These are phyloP conservation scores for Neosalanx taihuensis DNA, from an alignment of 2,797 vertebrate species.

Conservation along the genomic window DNA sequence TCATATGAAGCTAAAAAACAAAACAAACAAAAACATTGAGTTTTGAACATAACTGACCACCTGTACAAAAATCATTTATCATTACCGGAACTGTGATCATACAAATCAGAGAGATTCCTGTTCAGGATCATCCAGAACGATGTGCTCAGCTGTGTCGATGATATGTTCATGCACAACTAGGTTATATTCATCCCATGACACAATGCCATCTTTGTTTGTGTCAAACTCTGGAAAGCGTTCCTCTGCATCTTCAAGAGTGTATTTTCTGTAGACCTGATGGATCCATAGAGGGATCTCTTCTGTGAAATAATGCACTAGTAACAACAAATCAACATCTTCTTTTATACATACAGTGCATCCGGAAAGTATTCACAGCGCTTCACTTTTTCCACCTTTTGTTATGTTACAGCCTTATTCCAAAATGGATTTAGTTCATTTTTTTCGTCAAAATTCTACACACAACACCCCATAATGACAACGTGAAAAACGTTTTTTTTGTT, in stretches of 20 bases:
- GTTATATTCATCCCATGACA: constrained; percentile 94
- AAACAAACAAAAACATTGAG: not conserved
- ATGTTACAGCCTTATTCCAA: too few relatives aligned
- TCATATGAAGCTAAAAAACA: constrained; percentile 83
- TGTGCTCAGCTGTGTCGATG: constrained; percentile 78
- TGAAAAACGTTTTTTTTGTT: too few relatives aligned
- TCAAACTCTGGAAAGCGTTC: constrained; percentile 88
- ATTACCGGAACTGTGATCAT: constrained; percentile 33
- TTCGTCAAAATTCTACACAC: too few relatives aligned
- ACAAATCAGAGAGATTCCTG: constrained; percentile 91
- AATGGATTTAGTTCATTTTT: too few relatives aligned
- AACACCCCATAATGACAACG: too few relatives aligned
- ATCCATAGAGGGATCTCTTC: constrained; percentile 94
- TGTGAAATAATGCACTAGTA: too few relatives aligned
- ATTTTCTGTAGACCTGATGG: constrained; percentile 89
- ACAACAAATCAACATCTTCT: too few relatives aligned
- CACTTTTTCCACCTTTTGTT: too few relatives aligned
- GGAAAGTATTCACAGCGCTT: too few relatives aligned
- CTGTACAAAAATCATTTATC: too few relatives aligned
- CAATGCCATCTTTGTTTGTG: constrained; percentile 76
- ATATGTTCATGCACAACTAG: constrained; percentile 81
- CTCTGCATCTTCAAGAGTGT: constrained; percentile 88
- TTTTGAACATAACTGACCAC: not conserved
- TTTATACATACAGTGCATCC: too few relatives aligned
- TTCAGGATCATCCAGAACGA: constrained; percentile 81